Evolutionary conservation across 2,888 invertebrate species (phyloP).

Genomic region (Argyresthia goedartella): DNA sequence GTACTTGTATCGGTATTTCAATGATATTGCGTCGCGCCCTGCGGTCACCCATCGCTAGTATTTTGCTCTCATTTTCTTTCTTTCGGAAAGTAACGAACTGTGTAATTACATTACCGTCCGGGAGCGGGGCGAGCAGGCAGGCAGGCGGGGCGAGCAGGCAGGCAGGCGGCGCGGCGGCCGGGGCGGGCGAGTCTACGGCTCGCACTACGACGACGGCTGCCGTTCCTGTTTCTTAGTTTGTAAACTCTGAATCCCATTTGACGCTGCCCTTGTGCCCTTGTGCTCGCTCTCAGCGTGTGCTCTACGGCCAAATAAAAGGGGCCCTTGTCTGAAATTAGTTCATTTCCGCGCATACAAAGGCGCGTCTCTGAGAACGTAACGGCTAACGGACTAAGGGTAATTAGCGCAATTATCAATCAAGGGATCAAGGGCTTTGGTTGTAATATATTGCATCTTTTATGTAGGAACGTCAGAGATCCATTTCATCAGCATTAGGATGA

Average conservation of each 20-base stretch:
- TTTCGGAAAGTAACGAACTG: constrained; percentile 56
- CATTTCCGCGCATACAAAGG: neutral
- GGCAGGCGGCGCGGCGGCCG: constrained; percentile 38
- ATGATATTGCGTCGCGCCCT: constrained; percentile 12
- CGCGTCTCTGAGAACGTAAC: neutral
- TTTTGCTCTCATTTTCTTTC: constrained; percentile 51
- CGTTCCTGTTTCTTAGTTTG: constrained; percentile 25
- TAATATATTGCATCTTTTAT: neutral
- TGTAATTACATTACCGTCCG: constrained; percentile 39
- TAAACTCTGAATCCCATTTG: constrained; percentile 14
- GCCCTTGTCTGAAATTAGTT: neutral
- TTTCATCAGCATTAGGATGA: neutral
- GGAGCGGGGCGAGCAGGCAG: constrained; percentile 35
- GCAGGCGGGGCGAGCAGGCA: constrained; percentile 35
- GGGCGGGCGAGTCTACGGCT: constrained; percentile 28
- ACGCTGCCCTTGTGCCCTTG: constrained; percentile 5
- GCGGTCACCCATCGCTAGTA: constrained; percentile 28
- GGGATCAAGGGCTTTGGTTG: neutral
- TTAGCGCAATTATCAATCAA: neutral
- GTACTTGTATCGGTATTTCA: neutral
- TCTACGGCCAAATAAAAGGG: neutral
- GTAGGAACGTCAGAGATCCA: neutral
- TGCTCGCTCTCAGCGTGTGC: neutral
- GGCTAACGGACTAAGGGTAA: neutral
- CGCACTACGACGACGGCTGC: constrained; percentile 26